Conservation (phyloP, 2,888 invertebrate genomes). For the Scotopteryx bipunctaria region DNA sequence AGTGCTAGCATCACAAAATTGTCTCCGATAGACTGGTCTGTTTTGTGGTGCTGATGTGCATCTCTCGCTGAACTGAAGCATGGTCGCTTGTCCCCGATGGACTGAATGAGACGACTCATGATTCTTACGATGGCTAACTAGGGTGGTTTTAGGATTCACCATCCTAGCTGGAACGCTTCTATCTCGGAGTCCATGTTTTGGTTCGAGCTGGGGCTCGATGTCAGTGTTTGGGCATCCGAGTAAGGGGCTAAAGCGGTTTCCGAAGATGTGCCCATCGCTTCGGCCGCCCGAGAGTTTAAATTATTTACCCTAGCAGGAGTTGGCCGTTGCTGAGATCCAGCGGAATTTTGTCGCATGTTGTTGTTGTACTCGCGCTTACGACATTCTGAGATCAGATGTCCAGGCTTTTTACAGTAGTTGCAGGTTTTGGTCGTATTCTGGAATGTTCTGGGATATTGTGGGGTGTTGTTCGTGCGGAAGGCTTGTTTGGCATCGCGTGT, state of each 20-base stretch:
- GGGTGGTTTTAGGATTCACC: neutral
- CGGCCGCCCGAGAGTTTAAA: constrained; percentile 29
- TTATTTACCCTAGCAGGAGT: constrained; percentile 3
- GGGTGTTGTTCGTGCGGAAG: neutral
- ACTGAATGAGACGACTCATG: constrained; percentile 2
- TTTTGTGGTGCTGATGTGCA: neutral
- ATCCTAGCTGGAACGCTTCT: neutral
- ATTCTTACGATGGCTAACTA: neutral
- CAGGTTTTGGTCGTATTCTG: neutral
- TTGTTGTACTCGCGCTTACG: constrained; percentile 12
- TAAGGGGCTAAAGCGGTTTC: constrained; percentile 19
- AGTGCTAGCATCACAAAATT: constrained; percentile 10
- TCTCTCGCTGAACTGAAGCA: neutral
- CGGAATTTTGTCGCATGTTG: neutral
- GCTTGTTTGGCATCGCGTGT: neutral
- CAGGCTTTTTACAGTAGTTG: constrained; percentile 21
- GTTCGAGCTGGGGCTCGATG: constrained; percentile 1
- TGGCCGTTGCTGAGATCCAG: neutral
- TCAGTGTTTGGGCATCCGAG: neutral
- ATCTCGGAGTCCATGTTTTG: neutral
- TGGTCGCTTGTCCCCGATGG: constrained; percentile 12
- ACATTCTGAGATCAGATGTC: constrained; percentile 16
- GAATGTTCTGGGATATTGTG: neutral
- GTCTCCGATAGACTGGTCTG: constrained; percentile 19
- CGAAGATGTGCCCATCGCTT: constrained; percentile 11